Conservation (phyloP, 2,888 invertebrate genomes). For the Cheilosia vulpina region DNA sequence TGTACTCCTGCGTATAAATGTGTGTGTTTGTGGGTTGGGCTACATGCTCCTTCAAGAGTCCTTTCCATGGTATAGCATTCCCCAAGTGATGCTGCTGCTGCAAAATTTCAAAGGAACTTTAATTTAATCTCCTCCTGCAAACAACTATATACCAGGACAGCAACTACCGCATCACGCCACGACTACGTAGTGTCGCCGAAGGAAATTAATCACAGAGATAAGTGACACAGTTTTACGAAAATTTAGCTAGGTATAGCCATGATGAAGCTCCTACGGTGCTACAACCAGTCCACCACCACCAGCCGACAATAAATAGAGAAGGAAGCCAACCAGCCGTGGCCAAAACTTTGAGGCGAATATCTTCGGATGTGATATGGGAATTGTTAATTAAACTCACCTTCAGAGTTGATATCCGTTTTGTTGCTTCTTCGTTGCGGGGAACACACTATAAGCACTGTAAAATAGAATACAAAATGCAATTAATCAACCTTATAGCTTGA, state of each 20-base stretch:
- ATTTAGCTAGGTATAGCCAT: constrained; percentile 57
- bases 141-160: constrained; percentile 53
- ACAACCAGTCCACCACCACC: constrained; percentile 10
- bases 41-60: constrained; percentile 39
- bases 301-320: constrained; percentile 21
- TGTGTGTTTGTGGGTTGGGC: constrained; percentile 17
- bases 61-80: constrained; percentile 31
- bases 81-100: constrained; percentile 14
- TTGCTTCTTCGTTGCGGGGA: constrained; percentile 78
- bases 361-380: constrained; percentile 77
- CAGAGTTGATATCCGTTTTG: constrained; percentile 81
- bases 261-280: constrained; percentile 28
- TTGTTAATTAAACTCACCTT: constrained; percentile 83
- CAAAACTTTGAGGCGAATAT: constrained; percentile 74
- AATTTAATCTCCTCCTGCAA: constrained; percentile 76
- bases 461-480: constrained; percentile 78
- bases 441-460: constrained; percentile 80
- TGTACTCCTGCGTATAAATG: constrained; percentile 6
- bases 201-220: constrained; percentile 77
- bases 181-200: constrained; percentile 62
- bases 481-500: constrained; percentile 78
- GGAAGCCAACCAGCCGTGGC: constrained; percentile 57
- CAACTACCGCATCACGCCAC: constrained; percentile 13
- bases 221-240: constrained; percentile 73
- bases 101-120: constrained; percentile 68